phyloP scores from a whole-genome alignment of 2,113 vertebrate genomes.

The Rallus limicola region DNA sequence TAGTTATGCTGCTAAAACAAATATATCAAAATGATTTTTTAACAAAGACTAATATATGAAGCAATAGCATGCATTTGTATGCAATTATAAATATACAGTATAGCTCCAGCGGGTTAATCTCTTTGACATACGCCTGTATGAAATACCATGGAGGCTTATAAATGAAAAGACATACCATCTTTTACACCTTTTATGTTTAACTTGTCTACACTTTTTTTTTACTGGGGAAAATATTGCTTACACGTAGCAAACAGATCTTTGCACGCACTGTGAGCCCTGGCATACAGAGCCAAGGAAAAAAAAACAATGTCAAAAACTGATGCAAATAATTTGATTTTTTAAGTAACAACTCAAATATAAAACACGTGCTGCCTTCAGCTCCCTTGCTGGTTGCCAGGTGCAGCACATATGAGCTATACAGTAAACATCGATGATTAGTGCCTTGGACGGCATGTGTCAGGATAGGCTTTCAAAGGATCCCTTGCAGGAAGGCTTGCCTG shows the following conservation, averaged over 20 bases:
- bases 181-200: conserved; percentile 69
- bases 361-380: conserved; percentile 68
- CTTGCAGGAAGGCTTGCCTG: neutral
- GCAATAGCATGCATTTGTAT: conserved; percentile 68
- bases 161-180: conserved; percentile 53
- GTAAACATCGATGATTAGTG: conserved; percentile 65
- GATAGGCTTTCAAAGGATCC: conserved; percentile 9
- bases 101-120: conserved; percentile 54
- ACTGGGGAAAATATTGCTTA: conserved; percentile 60
- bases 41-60: conserved; percentile 71
- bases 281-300: conserved; percentile 57
- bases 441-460: conserved; percentile 66
- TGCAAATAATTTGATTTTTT: conserved; percentile 68
- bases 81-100: conserved; percentile 43
- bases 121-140: conserved; percentile 61
- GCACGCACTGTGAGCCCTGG: conserved; percentile 62
- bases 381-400: conserved; percentile 63
- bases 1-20: conserved; percentile 80
- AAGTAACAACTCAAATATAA: conserved; percentile 69
- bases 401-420: conserved; percentile 64
- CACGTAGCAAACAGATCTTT: conserved; percentile 68
- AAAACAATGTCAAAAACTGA: conserved; percentile 72
- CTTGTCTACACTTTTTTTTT: conserved; percentile 58
- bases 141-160: conserved; percentile 18
- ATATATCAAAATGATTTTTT: conserved; percentile 81